Conservation (phyloP, 2,797 vertebrate species). For the Pachyuromys duprasi region DNA sequence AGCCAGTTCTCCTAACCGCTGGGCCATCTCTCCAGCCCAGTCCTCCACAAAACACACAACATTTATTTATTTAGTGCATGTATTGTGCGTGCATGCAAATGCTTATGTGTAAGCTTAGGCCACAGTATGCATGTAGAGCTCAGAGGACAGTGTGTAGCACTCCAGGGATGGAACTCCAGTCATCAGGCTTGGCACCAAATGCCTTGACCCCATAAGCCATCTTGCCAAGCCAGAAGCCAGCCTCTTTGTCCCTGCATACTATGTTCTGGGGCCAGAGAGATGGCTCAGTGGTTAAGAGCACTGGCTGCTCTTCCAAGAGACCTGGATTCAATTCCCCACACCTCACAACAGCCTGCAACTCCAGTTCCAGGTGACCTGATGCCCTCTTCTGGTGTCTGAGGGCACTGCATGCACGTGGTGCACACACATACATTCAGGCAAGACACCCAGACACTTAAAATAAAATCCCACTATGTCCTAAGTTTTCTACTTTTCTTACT, state of each 20-base stretch:
- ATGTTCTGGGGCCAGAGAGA: not conserved
- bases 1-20: not conserved
- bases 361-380: not conserved
- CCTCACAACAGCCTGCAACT: not conserved
- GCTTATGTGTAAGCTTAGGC: not conserved
- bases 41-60: not conserved
- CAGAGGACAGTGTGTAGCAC: not conserved
- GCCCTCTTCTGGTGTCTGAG: not conserved
- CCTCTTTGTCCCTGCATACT: constrained; percentile 28
- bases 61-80: not conserved
- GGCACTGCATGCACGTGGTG: not conserved
- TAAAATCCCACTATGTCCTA: not conserved
- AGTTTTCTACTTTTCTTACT: constrained; percentile 38
- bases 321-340: not conserved
- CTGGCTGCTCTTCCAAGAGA: not conserved
- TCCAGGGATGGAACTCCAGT: not conserved
- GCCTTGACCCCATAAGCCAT: not conserved
- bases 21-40: not conserved
- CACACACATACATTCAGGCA: not conserved
- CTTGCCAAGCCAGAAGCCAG: not conserved
- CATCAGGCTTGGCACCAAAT: not conserved
- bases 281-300: not conserved
- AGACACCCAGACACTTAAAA: not conserved
- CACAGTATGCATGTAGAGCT: not conserved
- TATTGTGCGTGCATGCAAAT: not conserved